Evolutionary conservation across 2,797 vertebrate species (phyloP).

Genomic region (Scleropages formosus): DNA sequence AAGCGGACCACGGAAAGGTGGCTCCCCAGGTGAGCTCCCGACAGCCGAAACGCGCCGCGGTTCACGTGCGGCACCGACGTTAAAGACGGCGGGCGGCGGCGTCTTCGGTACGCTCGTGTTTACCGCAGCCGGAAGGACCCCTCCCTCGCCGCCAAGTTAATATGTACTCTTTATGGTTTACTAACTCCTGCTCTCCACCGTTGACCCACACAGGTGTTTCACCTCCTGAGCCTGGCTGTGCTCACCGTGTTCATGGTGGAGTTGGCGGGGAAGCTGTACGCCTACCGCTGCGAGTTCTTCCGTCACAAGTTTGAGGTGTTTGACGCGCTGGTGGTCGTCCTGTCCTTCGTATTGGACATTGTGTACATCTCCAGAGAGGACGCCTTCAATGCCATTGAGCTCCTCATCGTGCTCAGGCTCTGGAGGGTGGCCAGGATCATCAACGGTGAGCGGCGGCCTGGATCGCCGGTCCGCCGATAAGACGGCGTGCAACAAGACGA

Average conservation of each 20-base stretch:
- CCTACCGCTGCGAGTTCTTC: slow-evolving; percentile 86
- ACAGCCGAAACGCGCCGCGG: background rate
- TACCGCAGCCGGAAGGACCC: background rate
- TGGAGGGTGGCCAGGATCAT: slow-evolving; percentile 95
- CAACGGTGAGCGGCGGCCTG: slow-evolving; percentile 71
- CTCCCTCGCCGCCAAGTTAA: background rate
- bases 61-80: slow-evolving; percentile 20
- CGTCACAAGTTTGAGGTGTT: slow-evolving; percentile 94
- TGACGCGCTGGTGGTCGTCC: slow-evolving; percentile 78
- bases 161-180: background rate
- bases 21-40: slow-evolving; percentile 71
- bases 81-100: too few species aligned
- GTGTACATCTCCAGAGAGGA: slow-evolving; percentile 78
- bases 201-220: slow-evolving; percentile 78
- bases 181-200: background rate
- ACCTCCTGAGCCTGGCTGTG: slow-evolving; percentile 84
- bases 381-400: slow-evolving; percentile 79
- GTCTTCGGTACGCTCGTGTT: background rate
- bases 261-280: slow-evolving; percentile 80
- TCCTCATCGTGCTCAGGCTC: slow-evolving; percentile 88
- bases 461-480: background rate
- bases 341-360: slow-evolving; percentile 87
- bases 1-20: slow-evolving; percentile 64
- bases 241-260: slow-evolving; percentile 89
- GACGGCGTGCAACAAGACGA: too few species aligned